A percentile compares a stretch with the other conserved stretches of the same genome.
Conservation (phyloP, 2,888 invertebrate genomes). For the Erebia aethiops region DNA sequence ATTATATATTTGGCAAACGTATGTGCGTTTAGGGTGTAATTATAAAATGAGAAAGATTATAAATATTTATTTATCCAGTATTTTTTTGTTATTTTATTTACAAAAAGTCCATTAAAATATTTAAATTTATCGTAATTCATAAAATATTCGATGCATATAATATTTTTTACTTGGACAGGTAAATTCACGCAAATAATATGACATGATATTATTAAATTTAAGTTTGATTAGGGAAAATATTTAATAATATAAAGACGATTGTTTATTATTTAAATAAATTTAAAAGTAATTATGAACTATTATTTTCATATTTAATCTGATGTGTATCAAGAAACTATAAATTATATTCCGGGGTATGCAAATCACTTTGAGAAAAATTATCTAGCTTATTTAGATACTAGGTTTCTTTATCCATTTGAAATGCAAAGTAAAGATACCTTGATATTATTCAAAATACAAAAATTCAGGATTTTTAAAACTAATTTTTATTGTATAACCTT, state of each 20-base stretch:
- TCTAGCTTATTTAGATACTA: no score
- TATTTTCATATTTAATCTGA: no score
- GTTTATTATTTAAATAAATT: neutral
- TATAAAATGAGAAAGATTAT: conserved; percentile 16
- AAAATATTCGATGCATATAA: conserved; percentile 6
- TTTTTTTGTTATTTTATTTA: conserved; percentile 25
- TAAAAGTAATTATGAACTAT: neutral
- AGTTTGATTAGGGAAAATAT: conserved; percentile 7
- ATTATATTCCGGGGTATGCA: no score
- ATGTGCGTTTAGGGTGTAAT: conserved; percentile 22
- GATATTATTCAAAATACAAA: no score
- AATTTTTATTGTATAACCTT: no score
- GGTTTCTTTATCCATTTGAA: no score
- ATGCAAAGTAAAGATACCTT: no score
- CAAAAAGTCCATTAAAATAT: conserved; percentile 7
- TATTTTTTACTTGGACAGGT: neutral
- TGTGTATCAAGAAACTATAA: no score
- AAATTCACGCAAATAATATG: neutral
- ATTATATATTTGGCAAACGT: conserved; percentile 58
- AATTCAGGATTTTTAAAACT: no score
- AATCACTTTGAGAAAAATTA: no score
- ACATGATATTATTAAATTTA: conserved; percentile 30
- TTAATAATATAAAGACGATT: neutral
- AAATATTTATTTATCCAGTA: conserved; percentile 21
- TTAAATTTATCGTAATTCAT: neutral